Evolutionary conservation across 2,113 vertebrate genomes (phyloP).

Genomic region (Tyto alba): DNA sequence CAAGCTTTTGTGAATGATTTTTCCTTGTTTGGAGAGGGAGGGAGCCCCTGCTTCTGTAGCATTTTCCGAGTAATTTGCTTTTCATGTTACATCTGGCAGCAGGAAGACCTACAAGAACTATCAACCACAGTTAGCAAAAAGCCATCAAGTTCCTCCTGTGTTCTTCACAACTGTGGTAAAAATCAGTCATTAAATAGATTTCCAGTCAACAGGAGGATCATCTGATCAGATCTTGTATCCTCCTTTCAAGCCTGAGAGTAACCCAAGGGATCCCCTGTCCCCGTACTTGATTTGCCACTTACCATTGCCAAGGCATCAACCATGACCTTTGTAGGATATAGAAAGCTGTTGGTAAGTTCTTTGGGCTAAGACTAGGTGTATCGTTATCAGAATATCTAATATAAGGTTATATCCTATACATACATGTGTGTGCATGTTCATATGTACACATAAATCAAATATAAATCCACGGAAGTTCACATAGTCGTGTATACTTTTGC

Average conservation of each 20-base stretch:
- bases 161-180: background rate
- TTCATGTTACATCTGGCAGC: background rate
- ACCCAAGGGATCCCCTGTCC: background rate
- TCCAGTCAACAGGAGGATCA: background rate
- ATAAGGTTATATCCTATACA: background rate
- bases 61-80: constrained; percentile 19
- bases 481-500: background rate
- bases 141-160: background rate
- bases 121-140: background rate
- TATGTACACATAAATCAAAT: background rate
- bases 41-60: background rate
- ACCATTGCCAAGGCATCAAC: background rate
- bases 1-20: constrained; percentile 31
- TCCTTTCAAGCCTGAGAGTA: background rate
- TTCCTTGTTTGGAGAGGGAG: constrained; percentile 11
- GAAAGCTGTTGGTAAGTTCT: background rate
- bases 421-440: background rate
- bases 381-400: background rate
- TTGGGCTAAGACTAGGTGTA: background rate
- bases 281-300: background rate
- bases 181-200: background rate
- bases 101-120: background rate
- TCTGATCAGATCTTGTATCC: background rate
- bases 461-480: background rate
- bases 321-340: background rate